Conservation (phyloP, 1,140 invertebrate species). For the Ips typographus region DNA sequence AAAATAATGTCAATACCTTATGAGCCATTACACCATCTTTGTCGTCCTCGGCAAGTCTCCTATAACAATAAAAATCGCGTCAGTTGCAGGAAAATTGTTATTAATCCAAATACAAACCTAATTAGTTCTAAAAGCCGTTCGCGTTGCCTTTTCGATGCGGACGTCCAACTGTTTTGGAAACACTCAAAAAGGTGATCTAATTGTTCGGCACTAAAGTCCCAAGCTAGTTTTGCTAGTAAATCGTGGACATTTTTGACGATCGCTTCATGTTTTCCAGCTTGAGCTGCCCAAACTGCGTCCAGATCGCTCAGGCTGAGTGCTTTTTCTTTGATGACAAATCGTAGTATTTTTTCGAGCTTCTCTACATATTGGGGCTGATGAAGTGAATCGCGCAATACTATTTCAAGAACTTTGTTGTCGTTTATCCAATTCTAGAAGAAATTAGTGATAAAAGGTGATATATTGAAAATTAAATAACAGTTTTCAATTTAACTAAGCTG, state of each 20-base stretch:
- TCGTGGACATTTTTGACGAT: slow-evolving; percentile 98
- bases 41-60: slow-evolving; percentile 89
- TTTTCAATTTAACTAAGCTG: no score
- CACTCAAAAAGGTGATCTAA: slow-evolving; percentile 97
- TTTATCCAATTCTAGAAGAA: slow-evolving; percentile 88
- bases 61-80: neutral
- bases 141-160: slow-evolving; percentile 92
- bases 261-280: slow-evolving; percentile 92
- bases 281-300: slow-evolving; percentile 94
- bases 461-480: no score
- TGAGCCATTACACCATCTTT: slow-evolving; percentile 99
- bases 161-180: slow-evolving; percentile 93
- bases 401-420: slow-evolving; percentile 93
- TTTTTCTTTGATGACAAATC: slow-evolving; percentile 95
- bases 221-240: slow-evolving; percentile 92
- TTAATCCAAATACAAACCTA: slow-evolving; percentile 50
- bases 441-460: neutral
- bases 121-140: slow-evolving; percentile 96
- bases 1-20: slow-evolving; percentile 95
- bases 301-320: slow-evolving; percentile 88
- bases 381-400: slow-evolving; percentile 91
- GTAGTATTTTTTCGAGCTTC: slow-evolving; percentile 94
- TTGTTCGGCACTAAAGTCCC: slow-evolving; percentile 97
- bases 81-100: neutral
- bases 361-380: slow-evolving; percentile 99